Evolutionary conservation across 2,888 invertebrate genomes (phyloP), one percentile per base, ranked within the genome.

Genomic region (Xestia c-nigrum): DNA sequence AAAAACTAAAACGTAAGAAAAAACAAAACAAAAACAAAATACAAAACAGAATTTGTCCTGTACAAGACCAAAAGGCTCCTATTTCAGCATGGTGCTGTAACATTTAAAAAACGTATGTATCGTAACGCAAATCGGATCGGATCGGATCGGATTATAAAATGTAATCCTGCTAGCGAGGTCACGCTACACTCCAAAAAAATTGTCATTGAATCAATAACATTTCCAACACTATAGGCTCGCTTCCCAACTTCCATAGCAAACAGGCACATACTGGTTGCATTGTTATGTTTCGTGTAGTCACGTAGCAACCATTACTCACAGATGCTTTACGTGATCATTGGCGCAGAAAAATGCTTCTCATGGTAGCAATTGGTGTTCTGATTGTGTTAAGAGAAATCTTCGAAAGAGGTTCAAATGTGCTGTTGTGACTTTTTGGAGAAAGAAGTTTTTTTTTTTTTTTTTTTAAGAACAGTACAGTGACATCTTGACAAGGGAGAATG

Each of bases 321-420:
- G 78, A 86, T 78, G 61, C 63, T 47, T 76, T 81, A 86, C 87
- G 83, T 81, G 85, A 72, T 79, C 76, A 71, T 63, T 63, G 76
- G 47, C 12, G 46, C 38, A 46, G 79, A 86, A 87, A 87, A 85
- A 76, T 79, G 69, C 76, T 78, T 70, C 77, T 86, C 86, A 83
- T 78, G 70, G 2, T 64, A 43, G 43, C 72, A 85, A 74, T 81
- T 75, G 72, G n/a, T n/a, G 74, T 43, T 74, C 40, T 84, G 85
- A 87, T 87, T 87, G 68, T 73, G 31, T 50, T 64, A 77, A 10
- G 52, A 67, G 52, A 57, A 76, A 76, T 73, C 46, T 31, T 16
- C 16, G 31, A 61, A 46, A 47, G n/a, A 69, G 46, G 14, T 16
- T 21, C 52, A 19, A 31, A 31, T 57, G 47, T 55, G 21, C 47